Percentiles rank a stretch among this genome's conserved stretches.
Conservation (phyloP, 1,140 invertebrate genomes). For the Rhynchophorus ferrugineus region DNA sequence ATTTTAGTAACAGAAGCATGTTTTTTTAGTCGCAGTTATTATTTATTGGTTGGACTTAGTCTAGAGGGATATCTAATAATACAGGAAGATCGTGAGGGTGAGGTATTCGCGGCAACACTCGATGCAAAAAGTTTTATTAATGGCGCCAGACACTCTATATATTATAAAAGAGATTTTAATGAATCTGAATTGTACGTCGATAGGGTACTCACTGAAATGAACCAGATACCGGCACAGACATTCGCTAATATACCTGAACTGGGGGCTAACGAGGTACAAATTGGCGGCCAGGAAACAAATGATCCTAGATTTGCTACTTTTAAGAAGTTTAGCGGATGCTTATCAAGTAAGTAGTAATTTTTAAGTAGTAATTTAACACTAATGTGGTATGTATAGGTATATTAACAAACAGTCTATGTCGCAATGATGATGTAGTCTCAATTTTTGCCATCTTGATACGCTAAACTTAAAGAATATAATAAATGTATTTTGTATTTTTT, state of each 20-base stretch:
- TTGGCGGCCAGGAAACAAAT: conserved; percentile 77
- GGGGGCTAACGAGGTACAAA: conserved; percentile 70
- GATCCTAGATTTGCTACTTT: conserved; percentile 71
- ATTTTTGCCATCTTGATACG: too few relatives aligned
- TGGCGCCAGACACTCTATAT: conserved; percentile 75
- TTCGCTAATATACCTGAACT: conserved; percentile 54
- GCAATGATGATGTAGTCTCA: background rate
- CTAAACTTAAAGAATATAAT: too few relatives aligned
- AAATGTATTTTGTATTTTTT: too few relatives aligned
- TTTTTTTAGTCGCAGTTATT: conserved; percentile 65
- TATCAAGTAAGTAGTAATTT: conserved; percentile 65
- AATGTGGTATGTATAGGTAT: too few relatives aligned
- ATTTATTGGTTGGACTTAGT: conserved; percentile 70
- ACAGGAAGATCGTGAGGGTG: conserved; percentile 72
- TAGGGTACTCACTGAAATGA: conserved; percentile 60
- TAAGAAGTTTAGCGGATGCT: conserved; percentile 78
- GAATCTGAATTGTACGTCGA: conserved; percentile 67
- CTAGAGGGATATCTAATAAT: conserved; percentile 75
- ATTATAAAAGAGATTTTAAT: conserved; percentile 67
- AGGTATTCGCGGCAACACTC: conserved; percentile 60
- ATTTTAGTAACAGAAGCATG: conserved; percentile 3
- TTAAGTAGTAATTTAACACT: too few relatives aligned
- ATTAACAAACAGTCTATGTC: too few relatives aligned
- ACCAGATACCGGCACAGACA: conserved; percentile 57
- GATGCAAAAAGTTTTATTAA: conserved; percentile 73